Evolutionary conservation across 2,888 invertebrate species (phyloP).

Genomic region (Cryptosula pallasiana): DNA sequence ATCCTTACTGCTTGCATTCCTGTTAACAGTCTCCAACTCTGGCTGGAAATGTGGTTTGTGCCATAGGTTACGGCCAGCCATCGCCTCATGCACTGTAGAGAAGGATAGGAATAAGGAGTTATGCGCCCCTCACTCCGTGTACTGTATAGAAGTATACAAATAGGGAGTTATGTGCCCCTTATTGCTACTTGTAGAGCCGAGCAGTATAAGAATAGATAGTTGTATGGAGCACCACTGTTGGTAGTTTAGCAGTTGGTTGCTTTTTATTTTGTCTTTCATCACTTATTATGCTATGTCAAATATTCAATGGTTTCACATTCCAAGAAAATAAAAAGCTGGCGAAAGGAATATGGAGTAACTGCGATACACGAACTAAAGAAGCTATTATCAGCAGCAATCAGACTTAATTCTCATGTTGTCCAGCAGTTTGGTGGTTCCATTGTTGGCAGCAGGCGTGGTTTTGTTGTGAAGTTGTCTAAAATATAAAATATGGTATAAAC

Average conservation of each 20-base stretch:
- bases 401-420: background rate
- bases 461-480: background rate
- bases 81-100: background rate
- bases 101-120: too few relatives aligned
- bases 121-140: too few relatives aligned
- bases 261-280: background rate
- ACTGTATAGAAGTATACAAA: too few relatives aligned
- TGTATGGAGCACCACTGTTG: background rate
- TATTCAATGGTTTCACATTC: background rate
- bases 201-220: background rate
- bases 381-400: background rate
- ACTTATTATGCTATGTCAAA: background rate
- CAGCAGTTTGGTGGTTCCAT: background rate
- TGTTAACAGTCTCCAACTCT: background rate
- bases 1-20: background rate
- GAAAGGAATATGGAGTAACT: too few relatives aligned
- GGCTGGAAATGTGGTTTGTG: slow-evolving; percentile 13
- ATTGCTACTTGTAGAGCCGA: background rate
- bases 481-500: too few relatives aligned
- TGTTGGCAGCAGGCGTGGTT: background rate
- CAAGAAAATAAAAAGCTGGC: too few relatives aligned
- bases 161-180: too few relatives aligned
- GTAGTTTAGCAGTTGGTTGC: too few relatives aligned
- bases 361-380: too few relatives aligned
- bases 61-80: slow-evolving; percentile 16